These are phyloP conservation scores for Microcebus jonahi DNA, from an alignment of 2,113 vertebrate species.

Conservation along the genomic window DNA sequence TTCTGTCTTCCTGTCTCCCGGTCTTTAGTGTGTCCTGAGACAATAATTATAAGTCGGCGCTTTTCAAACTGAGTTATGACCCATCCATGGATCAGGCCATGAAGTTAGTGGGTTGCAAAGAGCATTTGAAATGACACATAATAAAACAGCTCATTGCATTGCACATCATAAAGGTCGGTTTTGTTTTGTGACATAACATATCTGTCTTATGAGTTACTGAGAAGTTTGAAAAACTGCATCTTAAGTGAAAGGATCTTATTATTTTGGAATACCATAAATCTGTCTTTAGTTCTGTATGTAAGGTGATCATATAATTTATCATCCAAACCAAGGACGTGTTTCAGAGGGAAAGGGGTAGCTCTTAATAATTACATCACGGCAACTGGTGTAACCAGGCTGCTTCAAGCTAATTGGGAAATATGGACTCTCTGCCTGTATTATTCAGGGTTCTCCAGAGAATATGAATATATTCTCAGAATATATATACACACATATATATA, in stretches of 20 bases:
- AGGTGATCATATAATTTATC: constrained; percentile 39
- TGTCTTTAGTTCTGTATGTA: not conserved
- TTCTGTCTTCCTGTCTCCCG: not conserved
- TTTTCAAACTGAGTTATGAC: not conserved
- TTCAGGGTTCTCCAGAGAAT: not conserved
- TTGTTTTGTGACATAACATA: not conserved
- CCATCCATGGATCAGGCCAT: not conserved
- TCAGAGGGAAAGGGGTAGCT: not conserved
- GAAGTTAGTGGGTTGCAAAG: not conserved
- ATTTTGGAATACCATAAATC: constrained; percentile 28
- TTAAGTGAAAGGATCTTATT: constrained; percentile 29
- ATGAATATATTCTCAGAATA: not conserved
- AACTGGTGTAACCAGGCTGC: not conserved
- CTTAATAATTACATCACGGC: not conserved
- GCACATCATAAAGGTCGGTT: not conserved
- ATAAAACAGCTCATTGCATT: not conserved
- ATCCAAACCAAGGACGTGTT: not conserved
- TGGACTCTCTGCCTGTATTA: not conserved
- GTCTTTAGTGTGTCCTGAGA: not conserved
- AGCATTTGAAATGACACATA: not conserved
- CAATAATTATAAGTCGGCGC: not conserved
- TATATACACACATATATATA: too few relatives aligned
- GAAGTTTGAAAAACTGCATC: constrained; percentile 35
- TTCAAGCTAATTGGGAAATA: constrained; percentile 22
- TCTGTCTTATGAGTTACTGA: not conserved